Percentiles rank a stretch among this genome's conserved stretches.
phyloP scores from a whole-genome alignment of 1,140 invertebrate species.

The Papilio xuthus region DNA sequence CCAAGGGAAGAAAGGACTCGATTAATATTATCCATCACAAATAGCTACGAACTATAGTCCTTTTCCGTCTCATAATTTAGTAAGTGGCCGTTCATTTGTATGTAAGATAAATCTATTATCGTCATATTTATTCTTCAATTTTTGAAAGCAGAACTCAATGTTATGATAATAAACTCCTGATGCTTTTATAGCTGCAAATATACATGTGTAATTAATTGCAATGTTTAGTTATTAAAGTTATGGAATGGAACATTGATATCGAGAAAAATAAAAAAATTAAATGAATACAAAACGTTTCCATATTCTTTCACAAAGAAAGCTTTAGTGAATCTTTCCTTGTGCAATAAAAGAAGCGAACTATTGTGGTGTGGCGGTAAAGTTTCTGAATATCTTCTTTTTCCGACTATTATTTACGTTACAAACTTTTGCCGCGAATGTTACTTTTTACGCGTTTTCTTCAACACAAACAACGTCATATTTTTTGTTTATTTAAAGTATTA shows the following conservation, averaged over 20 bases:
- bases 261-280: background rate
- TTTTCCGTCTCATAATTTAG: background rate
- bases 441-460: conserved; percentile 15
- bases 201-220: background rate
- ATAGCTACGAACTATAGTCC: conserved; percentile 15
- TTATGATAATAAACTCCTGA: background rate
- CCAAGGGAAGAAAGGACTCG: background rate
- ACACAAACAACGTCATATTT: conserved; percentile 10
- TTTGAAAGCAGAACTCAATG: no score
- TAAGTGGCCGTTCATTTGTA: background rate
- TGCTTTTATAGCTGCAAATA: background rate
- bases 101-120: background rate
- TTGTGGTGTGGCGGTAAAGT: conserved; percentile 17
- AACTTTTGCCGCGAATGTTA: conserved; percentile 23
- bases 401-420: conserved; percentile 18
- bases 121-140: background rate
- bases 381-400: conserved; percentile 13
- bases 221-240: background rate
- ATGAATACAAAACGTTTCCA: conserved; percentile 12
- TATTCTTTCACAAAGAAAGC: background rate
- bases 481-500: background rate
- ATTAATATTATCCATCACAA: conserved; percentile 18
- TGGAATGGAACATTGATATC: background rate
- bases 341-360: conserved; percentile 11
- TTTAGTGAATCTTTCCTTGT: conserved; percentile 1